phyloP scores from a whole-genome alignment of 2,888 invertebrate species.

The Diploptera punctata region DNA sequence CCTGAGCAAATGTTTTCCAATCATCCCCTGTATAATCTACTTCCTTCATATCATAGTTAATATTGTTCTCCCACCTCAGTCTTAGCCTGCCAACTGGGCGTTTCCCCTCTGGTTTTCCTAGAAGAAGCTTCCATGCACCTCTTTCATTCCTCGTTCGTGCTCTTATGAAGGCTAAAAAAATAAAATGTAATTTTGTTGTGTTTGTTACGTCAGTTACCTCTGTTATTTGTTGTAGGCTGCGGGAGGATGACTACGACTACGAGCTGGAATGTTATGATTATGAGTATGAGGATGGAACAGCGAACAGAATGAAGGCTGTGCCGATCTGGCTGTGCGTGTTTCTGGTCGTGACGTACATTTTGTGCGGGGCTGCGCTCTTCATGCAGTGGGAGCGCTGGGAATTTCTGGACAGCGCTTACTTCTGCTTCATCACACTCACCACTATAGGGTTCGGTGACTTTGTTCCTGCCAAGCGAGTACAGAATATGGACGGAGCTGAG shows the following conservation, averaged over 20 bases:
- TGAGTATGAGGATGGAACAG: conserved; percentile 51
- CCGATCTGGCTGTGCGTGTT: conserved; percentile 91
- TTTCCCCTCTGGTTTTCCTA: no score
- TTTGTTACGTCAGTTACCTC: no score
- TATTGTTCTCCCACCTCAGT: no score
- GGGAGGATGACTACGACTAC: conserved; percentile 31
- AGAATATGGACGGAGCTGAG: conserved; percentile 54
- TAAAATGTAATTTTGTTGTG: no score
- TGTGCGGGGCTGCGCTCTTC: conserved; percentile 88
- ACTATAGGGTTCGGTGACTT: conserved; percentile 94
- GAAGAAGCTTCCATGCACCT: no score
- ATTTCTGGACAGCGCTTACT: conserved; percentile 88
- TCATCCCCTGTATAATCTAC: no score
- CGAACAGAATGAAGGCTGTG: conserved; percentile 67
- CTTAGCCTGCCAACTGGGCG: no score
- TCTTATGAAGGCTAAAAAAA: no score
- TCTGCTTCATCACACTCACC: conserved; percentile 92
- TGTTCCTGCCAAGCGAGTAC: conserved; percentile 80
- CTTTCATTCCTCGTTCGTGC: no score
- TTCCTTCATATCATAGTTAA: no score
- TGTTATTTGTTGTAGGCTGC: background rate
- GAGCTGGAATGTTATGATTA: conserved; percentile 44
- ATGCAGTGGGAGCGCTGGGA: conserved; percentile 86
- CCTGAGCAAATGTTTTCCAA: no score
- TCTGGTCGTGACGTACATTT: conserved; percentile 87